phyloP scores from a whole-genome alignment of 2,797 vertebrate species.

The Merluccius polli region DNA sequence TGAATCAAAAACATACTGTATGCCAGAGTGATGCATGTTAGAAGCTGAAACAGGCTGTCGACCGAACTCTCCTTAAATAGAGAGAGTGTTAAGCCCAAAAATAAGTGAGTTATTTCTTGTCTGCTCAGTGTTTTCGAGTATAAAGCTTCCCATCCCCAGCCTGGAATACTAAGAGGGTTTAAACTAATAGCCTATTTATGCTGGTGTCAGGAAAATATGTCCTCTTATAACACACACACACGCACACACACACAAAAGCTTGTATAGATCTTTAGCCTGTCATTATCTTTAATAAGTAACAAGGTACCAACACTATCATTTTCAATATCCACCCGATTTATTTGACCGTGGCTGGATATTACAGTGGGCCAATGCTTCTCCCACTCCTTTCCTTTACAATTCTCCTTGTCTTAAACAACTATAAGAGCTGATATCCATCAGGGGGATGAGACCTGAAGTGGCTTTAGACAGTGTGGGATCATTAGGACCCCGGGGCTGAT shows the following conservation, averaged over 20 bases:
- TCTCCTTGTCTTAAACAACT: slow-evolving; percentile 39
- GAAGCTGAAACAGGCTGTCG: background rate
- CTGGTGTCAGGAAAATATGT: slow-evolving; percentile 20
- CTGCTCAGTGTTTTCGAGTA: slow-evolving; percentile 25
- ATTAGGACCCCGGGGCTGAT: slow-evolving; percentile 65
- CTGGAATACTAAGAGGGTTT: slow-evolving; percentile 27
- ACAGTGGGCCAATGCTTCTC: slow-evolving; percentile 34
- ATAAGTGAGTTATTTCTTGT: slow-evolving; percentile 24
- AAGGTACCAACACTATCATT: slow-evolving; percentile 9
- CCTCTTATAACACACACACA: slow-evolving; percentile 2
- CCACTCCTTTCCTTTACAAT: slow-evolving; percentile 29
- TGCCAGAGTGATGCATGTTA: background rate
- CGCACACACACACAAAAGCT: background rate
- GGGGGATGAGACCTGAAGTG: slow-evolving; percentile 52
- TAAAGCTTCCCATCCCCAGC: slow-evolving; percentile 15
- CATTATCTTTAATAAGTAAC: background rate
- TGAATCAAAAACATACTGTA: background rate
- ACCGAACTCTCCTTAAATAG: slow-evolving; percentile 24
- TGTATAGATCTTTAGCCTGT: too few relatives aligned
- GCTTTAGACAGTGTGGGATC: slow-evolving; percentile 64
- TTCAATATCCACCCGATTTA: slow-evolving; percentile 25
- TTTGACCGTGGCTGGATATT: slow-evolving; percentile 17
- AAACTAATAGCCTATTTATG: slow-evolving; percentile 19
- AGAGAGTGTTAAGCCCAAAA: slow-evolving; percentile 23
- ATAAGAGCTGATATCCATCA: slow-evolving; percentile 60